phyloP scores from a whole-genome alignment of 2,113 vertebrate genomes.

The Garra rufa region DNA sequence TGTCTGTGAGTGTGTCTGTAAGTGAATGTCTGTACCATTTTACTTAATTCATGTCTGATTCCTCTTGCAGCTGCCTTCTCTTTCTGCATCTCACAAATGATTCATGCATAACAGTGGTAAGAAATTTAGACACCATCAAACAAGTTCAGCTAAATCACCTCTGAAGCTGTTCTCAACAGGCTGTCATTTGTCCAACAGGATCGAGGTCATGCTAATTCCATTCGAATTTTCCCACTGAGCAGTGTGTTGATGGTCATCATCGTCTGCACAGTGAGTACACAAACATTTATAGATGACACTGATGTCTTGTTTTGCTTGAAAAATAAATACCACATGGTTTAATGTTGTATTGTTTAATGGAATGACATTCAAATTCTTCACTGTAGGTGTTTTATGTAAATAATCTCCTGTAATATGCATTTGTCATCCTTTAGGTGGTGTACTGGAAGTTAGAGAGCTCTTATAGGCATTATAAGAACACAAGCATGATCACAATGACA shows the following conservation, averaged over 20 bases:
- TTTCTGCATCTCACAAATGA: conserved; percentile 68
- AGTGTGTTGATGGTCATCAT: conserved; percentile 70
- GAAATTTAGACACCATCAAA: conserved; percentile 11
- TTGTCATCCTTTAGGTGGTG: conserved; percentile 69
- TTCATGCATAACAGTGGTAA: conserved; percentile 63
- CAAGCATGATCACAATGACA: conserved; percentile 64
- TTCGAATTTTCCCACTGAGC: conserved; percentile 63
- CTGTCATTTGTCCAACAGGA: conserved; percentile 60
- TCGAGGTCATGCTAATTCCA: conserved; percentile 47
- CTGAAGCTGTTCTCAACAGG: not conserved
- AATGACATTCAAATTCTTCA: not conserved
- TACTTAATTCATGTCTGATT: conserved; percentile 1
- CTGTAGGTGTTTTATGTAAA: not conserved
- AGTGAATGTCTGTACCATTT: not conserved
- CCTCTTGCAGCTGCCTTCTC: conserved; percentile 71
- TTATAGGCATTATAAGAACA: conserved; percentile 60
- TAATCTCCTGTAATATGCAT: not conserved
- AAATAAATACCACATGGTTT: not conserved
- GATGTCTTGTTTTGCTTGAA: not conserved
- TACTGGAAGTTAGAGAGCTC: conserved; percentile 74
- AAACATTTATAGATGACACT: not conserved
- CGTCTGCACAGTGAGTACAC: conserved; percentile 73
- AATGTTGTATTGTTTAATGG: not conserved
- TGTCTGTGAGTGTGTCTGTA: too few relatives aligned
- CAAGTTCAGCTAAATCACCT: not conserved